Percentiles rank a stretch among this genome's conserved stretches.
Conservation (phyloP, 2,797 vertebrate species). For the Halcyon chelicuti region DNA sequence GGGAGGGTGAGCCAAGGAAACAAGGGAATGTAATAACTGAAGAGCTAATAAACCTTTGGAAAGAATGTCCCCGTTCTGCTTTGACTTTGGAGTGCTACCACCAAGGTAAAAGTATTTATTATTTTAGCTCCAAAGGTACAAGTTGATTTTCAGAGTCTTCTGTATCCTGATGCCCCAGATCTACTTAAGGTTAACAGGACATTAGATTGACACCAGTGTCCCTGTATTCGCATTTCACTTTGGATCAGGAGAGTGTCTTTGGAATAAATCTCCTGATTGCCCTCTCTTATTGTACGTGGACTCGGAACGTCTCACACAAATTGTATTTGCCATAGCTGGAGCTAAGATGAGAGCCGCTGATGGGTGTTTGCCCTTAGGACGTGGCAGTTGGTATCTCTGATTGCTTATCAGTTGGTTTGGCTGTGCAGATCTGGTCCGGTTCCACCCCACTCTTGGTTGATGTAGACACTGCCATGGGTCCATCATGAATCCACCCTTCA, state of each 20-base stretch:
- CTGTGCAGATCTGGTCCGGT: neutral
- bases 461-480: rapidly evolving
- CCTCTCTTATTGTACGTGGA: neutral
- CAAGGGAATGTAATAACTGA: neutral
- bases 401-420: neutral
- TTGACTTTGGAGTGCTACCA: neutral
- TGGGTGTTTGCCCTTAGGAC: neutral
- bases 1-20: neutral
- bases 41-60: neutral
- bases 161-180: rapidly evolving
- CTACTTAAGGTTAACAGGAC: neutral
- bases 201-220: neutral
- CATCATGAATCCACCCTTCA: neutral
- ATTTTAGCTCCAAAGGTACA: neutral
- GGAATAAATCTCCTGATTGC: neutral
- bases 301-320: rapidly evolving
- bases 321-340: neutral
- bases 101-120: neutral
- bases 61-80: neutral
- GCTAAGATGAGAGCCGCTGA: neutral
- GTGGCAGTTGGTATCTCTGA: neutral
- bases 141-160: neutral
- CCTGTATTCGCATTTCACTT: neutral
- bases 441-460: neutral
- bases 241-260: neutral